These are phyloP conservation scores for Spizaetus ornatus DNA, from an alignment of 2,113 vertebrate genomes.

Conservation along the genomic window DNA sequence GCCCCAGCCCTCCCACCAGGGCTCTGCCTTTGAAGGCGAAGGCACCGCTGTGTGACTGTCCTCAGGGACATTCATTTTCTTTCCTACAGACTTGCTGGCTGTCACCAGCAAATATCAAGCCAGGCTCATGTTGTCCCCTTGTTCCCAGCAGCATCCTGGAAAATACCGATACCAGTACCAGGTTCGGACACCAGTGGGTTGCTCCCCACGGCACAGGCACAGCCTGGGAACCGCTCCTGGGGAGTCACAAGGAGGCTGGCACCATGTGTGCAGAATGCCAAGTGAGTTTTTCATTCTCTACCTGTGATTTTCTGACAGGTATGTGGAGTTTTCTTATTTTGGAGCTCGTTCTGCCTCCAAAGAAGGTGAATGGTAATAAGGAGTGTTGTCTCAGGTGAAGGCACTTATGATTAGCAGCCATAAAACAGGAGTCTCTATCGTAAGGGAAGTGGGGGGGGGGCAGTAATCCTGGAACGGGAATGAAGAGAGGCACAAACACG, in stretches of 20 bases:
- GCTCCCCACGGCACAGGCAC: not conserved
- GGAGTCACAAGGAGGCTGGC: not conserved
- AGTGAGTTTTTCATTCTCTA: not conserved
- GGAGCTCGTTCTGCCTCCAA: not conserved
- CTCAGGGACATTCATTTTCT: slow-evolving; percentile 20
- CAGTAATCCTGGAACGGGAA: not conserved
- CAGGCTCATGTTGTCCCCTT: not conserved
- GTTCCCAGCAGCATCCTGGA: not conserved
- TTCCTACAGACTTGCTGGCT: not conserved
- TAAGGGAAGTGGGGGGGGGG: not conserved
- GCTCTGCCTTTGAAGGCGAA: slow-evolving; percentile 39
- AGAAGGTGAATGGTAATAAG: not conserved
- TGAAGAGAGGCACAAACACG: not conserved
- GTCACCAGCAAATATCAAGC: not conserved
- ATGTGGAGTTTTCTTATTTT: not conserved
- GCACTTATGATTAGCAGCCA: not conserved
- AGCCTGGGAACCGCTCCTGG: rapidly evolving
- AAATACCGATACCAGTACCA: not conserved
- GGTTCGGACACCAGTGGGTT: rapidly evolving
- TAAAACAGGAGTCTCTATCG: not conserved
- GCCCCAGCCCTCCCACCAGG: slow-evolving; percentile 24
- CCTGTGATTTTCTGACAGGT: not conserved
- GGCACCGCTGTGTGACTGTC: not conserved
- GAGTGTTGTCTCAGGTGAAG: not conserved
- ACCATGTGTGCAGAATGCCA: rapidly evolving